These are phyloP conservation scores for Chromoteleia sp. DNA, from an alignment of 2,888 invertebrate genomes.

Conservation along the genomic window DNA sequence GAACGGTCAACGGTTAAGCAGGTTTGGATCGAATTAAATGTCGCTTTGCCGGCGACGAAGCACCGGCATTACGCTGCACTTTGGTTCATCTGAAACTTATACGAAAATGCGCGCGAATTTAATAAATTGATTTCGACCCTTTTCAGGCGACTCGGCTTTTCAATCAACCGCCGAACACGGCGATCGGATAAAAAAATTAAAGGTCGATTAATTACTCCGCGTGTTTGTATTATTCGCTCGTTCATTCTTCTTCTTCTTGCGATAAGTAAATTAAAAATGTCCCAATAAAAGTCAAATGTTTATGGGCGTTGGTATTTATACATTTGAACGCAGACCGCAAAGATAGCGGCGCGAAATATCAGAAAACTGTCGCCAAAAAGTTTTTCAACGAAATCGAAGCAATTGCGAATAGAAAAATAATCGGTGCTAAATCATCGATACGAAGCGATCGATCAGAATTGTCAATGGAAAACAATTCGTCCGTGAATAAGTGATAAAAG, in stretches of 20 bases:
- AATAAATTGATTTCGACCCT: constrained; percentile 55
- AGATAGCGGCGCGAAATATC: no score
- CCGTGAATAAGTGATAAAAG: no score
- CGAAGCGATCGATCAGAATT: no score
- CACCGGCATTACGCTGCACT: constrained; percentile 52
- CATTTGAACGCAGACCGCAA: no score
- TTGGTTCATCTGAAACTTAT: constrained; percentile 48
- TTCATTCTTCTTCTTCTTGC: constrained; percentile 12
- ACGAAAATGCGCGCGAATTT: constrained; percentile 50
- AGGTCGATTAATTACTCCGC: constrained; percentile 38
- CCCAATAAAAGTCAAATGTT: not conserved
- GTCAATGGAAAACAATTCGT: no score
- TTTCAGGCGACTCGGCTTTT: constrained; percentile 32
- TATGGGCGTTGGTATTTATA: not conserved
- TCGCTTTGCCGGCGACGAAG: constrained; percentile 44
- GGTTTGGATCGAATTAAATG: constrained; percentile 66
- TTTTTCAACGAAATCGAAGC: no score
- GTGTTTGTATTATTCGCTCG: constrained; percentile 32
- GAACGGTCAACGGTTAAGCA: constrained; percentile 67
- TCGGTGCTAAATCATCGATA: no score
- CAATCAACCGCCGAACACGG: constrained; percentile 26
- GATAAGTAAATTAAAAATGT: constrained; percentile 11
- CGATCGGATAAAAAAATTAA: constrained; percentile 49
- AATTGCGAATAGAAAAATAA: no score
- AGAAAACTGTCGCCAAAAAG: no score